phyloP scores from a whole-genome alignment of 2,888 invertebrate genomes.

The Amphimallon solstitiale region DNA sequence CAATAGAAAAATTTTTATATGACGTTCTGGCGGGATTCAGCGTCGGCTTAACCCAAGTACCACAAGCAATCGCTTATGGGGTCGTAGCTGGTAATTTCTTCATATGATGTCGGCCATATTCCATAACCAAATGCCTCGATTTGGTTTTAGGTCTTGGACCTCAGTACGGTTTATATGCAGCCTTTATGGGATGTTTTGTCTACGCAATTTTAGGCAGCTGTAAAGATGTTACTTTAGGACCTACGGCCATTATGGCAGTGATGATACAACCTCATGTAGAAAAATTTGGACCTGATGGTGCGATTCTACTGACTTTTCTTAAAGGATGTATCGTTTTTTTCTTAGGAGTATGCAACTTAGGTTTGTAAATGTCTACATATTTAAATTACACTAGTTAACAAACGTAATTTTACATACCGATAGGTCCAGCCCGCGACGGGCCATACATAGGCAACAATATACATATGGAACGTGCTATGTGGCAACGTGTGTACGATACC shows the following conservation, averaged over 20 bases:
- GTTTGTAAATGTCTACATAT: slow-evolving; percentile 51
- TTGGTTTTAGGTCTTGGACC: slow-evolving; percentile 54
- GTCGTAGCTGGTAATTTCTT: slow-evolving; percentile 72
- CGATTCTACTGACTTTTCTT: slow-evolving; percentile 77
- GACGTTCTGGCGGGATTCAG: slow-evolving; percentile 88
- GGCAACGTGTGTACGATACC: too few species aligned
- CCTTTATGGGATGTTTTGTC: slow-evolving; percentile 69
- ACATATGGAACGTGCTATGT: too few species aligned
- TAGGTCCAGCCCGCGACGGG: too few species aligned
- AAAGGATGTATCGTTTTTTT: slow-evolving; percentile 76
- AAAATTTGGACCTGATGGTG: slow-evolving; percentile 74
- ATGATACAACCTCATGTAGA: slow-evolving; percentile 78
- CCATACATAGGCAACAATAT: too few species aligned
- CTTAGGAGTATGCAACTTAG: slow-evolving; percentile 79
- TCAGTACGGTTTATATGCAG: slow-evolving; percentile 70
- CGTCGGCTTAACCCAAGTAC: slow-evolving; percentile 84
- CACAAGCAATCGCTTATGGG: slow-evolving; percentile 87
- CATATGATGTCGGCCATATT: neutral
- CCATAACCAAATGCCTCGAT: neutral
- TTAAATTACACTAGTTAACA: too few species aligned
- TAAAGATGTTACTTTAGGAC: slow-evolving; percentile 75
- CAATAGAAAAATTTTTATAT: slow-evolving; percentile 70
- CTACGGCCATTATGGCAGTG: slow-evolving; percentile 89
- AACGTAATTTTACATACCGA: too few species aligned
- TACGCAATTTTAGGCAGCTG: slow-evolving; percentile 68